phyloP scores from a whole-genome alignment of 1,140 invertebrate species.

The Trichomalopsis sarcophagae region DNA sequence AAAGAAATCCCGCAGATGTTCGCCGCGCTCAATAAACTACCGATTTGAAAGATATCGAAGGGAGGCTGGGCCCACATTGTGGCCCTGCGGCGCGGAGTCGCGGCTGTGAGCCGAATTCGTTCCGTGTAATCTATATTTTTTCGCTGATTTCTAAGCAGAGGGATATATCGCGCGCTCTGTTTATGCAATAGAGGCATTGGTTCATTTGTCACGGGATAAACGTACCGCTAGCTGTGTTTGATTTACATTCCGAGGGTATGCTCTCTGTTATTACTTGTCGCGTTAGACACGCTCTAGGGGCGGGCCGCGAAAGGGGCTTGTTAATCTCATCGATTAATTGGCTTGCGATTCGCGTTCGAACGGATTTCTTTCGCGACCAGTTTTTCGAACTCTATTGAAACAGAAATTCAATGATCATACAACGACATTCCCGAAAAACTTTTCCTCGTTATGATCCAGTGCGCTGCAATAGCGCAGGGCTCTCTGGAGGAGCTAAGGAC shows the following conservation, averaged over 20 bases:
- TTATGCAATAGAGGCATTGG: constrained; percentile 46
- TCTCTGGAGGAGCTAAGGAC: not conserved
- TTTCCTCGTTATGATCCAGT: not conserved
- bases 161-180: constrained; percentile 8
- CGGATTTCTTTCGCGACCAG: no score
- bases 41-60: constrained; percentile 48
- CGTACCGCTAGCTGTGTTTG: constrained; percentile 7
- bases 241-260: constrained; percentile 36
- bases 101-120: constrained; percentile 37
- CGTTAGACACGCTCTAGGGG: constrained; percentile 12
- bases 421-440: not conserved
- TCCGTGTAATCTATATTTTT: constrained; percentile 46
- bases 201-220: constrained; percentile 44
- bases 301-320: not conserved
- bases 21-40: constrained; percentile 55
- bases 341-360: not conserved
- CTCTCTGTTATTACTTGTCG: not conserved
- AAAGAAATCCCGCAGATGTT: constrained; percentile 56
- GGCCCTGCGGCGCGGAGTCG: not conserved
- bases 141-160: not conserved
- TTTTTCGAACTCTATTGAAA: no score
- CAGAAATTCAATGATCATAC: no score
- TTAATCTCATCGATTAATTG: constrained; percentile 39
- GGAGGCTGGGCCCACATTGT: not conserved
- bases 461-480: not conserved